Percentiles rank a stretch among this genome's conserved stretches.
phyloP scores from a whole-genome alignment of 2,113 vertebrate species.

The Thoracochromis brauschi region DNA sequence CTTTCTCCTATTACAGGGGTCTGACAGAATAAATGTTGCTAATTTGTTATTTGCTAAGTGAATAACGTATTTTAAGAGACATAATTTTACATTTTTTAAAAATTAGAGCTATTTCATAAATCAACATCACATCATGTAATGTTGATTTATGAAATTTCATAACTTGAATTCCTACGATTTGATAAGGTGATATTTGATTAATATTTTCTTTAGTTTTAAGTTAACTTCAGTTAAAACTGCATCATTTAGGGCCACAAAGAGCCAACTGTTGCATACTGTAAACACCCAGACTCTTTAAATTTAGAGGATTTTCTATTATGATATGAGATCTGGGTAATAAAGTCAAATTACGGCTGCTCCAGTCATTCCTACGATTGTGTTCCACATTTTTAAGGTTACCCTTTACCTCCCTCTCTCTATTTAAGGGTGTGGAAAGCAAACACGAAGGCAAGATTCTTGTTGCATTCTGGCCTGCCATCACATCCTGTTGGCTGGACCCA shows the following conservation, averaged over 20 bases:
- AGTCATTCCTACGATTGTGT: conserved; percentile 17
- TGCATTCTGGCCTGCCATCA: conserved; percentile 64
- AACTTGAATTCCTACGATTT: neutral
- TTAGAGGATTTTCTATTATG: neutral
- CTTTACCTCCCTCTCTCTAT: conserved; percentile 29
- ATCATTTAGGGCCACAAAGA: neutral
- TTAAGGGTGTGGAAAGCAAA: conserved; percentile 30
- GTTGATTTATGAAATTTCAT: neutral
- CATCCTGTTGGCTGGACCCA: conserved; percentile 61
- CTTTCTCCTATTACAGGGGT: rapidly evolving
- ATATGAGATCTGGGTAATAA: neutral
- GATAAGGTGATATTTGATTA: neutral
- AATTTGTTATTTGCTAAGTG: neutral
- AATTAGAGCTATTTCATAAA: neutral
- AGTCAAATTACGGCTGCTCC: neutral
- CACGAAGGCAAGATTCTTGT: conserved; percentile 54
- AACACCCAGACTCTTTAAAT: neutral
- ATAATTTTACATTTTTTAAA: neutral
- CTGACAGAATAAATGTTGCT: neutral
- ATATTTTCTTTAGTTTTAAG: neutral
- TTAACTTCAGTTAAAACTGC: neutral
- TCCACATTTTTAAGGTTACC: conserved; percentile 22
- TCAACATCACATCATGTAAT: neutral
- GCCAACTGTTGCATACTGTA: rapidly evolving
- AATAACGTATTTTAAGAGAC: neutral